A percentile compares a stretch with the other conserved stretches of the same genome.
phyloP scores from a whole-genome alignment of 1,140 invertebrate species.

The Dendroctonus valens region DNA sequence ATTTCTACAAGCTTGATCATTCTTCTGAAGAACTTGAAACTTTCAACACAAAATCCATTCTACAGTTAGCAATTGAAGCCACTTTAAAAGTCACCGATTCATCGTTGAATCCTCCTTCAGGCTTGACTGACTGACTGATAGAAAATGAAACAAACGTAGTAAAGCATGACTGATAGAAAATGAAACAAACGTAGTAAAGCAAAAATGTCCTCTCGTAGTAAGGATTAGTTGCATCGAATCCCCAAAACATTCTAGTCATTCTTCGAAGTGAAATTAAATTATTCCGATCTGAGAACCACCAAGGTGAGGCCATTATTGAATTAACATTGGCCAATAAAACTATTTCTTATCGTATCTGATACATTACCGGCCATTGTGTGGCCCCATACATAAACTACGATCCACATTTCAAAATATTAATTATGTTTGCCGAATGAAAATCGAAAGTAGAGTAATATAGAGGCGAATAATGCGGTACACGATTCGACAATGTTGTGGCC shows the following conservation, averaged over 20 bases:
- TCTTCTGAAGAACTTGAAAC: too few relatives aligned
- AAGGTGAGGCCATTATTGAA: constrained; percentile 18
- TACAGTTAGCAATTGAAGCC: too few relatives aligned
- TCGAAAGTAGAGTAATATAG: constrained; percentile 26
- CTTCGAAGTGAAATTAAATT: not conserved
- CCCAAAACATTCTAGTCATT: not conserved
- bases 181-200: too few relatives aligned
- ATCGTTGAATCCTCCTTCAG: too few relatives aligned
- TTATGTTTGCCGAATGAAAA: constrained; percentile 24
- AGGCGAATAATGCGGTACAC: constrained; percentile 15
- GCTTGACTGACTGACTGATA: too few relatives aligned
- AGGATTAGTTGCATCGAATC: too few relatives aligned
- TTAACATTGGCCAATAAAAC: constrained; percentile 23
- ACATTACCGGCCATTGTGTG: constrained; percentile 19
- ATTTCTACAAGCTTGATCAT: too few relatives aligned
- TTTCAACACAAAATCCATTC: too few relatives aligned
- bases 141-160: too few relatives aligned
- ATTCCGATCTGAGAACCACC: constrained; percentile 3
- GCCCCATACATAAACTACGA: not conserved
- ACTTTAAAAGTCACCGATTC: too few relatives aligned
- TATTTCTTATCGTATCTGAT: constrained; percentile 19
- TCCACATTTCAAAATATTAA: constrained; percentile 23
- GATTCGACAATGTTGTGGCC: constrained; percentile 10
- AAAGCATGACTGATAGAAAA: too few relatives aligned
- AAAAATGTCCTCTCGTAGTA: too few relatives aligned